Evolutionary conservation across 2,797 vertebrate genomes (phyloP).

Genomic region (Telmatherina bonti): DNA sequence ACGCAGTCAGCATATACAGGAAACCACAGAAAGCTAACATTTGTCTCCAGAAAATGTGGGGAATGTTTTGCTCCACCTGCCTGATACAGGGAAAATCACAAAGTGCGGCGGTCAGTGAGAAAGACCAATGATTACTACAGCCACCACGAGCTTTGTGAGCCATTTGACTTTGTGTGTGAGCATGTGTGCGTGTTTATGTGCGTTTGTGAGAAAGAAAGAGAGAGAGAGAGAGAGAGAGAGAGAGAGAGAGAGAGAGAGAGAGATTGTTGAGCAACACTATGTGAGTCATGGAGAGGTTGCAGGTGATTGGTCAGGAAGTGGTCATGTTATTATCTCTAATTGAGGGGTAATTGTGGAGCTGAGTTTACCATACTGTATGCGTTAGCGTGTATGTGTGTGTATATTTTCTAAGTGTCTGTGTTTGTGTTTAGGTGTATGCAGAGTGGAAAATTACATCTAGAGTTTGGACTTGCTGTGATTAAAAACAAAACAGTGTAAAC

Average conservation of each 20-base stretch:
- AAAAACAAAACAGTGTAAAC: slow-evolving; percentile 81
- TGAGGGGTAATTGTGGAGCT: slow-evolving; percentile 78
- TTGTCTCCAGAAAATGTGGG: slow-evolving; percentile 77
- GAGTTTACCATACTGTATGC: slow-evolving; percentile 69
- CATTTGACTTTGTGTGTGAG: slow-evolving; percentile 54
- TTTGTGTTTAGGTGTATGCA: slow-evolving; percentile 81
- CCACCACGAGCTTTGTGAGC: slow-evolving; percentile 74
- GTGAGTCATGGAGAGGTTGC: slow-evolving; percentile 76
- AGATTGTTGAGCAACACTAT: slow-evolving; percentile 48
- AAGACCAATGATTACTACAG: slow-evolving; percentile 71
- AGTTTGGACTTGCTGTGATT: slow-evolving; percentile 78
- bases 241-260: slow-evolving; percentile 8
- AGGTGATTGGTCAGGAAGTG: slow-evolving; percentile 85
- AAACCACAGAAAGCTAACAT: slow-evolving; percentile 82
- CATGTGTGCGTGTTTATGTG: slow-evolving; percentile 19
- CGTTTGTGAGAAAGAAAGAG: slow-evolving; percentile 17
- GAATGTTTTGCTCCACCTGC: slow-evolving; percentile 73
- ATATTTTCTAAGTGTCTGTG: slow-evolving; percentile 75
- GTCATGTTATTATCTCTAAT: slow-evolving; percentile 84
- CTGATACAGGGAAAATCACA: slow-evolving; percentile 72
- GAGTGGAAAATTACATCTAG: slow-evolving; percentile 78
- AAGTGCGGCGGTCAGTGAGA: slow-evolving; percentile 66
- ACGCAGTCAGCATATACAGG: slow-evolving; percentile 67
- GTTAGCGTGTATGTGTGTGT: slow-evolving; percentile 53
- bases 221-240: slow-evolving; percentile 3